A percentile compares a stretch with the other conserved stretches of the same genome.
Conservation (phyloP, 2,113 vertebrate species). For the Trachemys scripta region DNA sequence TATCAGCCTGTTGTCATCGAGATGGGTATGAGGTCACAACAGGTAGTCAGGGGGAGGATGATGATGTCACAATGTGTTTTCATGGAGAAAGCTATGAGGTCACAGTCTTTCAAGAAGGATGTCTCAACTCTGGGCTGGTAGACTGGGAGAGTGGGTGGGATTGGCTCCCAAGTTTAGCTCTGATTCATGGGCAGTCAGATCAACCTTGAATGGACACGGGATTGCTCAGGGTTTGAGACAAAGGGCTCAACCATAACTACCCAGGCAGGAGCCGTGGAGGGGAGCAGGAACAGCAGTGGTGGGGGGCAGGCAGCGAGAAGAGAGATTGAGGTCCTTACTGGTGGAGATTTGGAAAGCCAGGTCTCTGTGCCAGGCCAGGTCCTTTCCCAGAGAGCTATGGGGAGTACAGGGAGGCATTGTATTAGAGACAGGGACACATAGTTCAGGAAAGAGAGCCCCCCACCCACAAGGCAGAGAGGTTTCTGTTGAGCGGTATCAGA, state of each 20-base stretch:
- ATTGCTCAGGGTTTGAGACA: neutral
- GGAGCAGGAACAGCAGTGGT: neutral
- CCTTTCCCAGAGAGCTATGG: neutral
- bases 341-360: neutral
- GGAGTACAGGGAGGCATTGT: neutral
- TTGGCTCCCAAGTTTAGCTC: neutral
- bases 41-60: neutral
- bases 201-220: neutral
- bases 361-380: neutral
- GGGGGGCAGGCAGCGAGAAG: neutral
- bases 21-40: neutral
- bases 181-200: neutral
- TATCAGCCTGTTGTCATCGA: neutral
- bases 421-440: neutral
- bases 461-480: neutral
- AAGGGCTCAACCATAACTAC: neutral
- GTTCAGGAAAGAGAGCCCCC: neutral
- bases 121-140: neutral
- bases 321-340: neutral
- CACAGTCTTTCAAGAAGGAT: neutral
- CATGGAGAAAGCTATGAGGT: neutral
- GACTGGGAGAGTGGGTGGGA: neutral
- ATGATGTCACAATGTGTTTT: neutral
- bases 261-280: neutral
- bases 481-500: neutral